These are phyloP conservation scores for Cynaeus angustus DNA, from an alignment of 2,888 invertebrate genomes.

Conservation along the genomic window DNA sequence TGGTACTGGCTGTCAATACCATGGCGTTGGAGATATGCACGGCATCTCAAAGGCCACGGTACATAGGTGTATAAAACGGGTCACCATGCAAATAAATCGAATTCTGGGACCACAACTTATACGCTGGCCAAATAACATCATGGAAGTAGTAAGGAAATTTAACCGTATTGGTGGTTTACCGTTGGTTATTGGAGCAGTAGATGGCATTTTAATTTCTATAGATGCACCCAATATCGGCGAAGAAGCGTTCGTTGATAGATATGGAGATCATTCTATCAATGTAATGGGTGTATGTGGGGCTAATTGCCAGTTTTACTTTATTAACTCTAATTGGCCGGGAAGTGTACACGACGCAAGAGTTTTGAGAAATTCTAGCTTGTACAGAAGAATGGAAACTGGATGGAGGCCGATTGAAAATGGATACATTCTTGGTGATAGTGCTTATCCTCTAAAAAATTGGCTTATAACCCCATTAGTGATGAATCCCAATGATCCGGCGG, in stretches of 20 bases:
- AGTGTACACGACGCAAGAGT: constrained; percentile 57
- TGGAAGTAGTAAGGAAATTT: not conserved
- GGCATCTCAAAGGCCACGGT: constrained; percentile 57
- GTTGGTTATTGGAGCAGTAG: constrained; percentile 40
- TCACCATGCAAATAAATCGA: not conserved
- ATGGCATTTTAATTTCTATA: constrained; percentile 53
- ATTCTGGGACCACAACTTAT: not conserved
- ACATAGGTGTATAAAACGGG: constrained; percentile 52
- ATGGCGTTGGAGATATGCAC: constrained; percentile 56
- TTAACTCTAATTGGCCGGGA: constrained; percentile 50
- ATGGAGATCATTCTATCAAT: constrained; percentile 53
- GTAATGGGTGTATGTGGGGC: constrained; percentile 48
- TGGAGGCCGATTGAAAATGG: too few species aligned
- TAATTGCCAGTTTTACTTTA: constrained; percentile 54
- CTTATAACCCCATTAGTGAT: not conserved
- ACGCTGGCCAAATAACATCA: not conserved
- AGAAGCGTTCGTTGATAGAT: constrained; percentile 51
- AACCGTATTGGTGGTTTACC: not conserved
- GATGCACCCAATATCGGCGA: constrained; percentile 53
- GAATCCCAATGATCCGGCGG: not conserved
- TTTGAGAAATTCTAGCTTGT: not conserved
- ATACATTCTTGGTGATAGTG: too few species aligned
- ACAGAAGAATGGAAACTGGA: not conserved
- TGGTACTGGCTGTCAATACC: constrained; percentile 53
- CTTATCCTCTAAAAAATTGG: not conserved